Base-by-base conservation (phyloP, 2,113 vertebrate genomes). In the Glaucomys volans region DNA sequence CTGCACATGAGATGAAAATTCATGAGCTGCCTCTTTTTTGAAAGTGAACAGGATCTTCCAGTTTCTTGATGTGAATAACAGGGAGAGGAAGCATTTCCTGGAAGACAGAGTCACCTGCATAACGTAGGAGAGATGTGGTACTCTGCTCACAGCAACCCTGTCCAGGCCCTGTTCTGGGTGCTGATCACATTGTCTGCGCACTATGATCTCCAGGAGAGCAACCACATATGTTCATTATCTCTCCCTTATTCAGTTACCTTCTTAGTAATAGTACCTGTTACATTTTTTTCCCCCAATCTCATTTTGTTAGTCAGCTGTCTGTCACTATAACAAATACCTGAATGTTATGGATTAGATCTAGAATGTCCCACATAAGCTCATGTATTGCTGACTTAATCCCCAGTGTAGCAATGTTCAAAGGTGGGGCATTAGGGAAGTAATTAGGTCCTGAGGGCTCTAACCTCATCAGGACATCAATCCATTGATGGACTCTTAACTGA, bases 1-100 rank as follows among this genome's bases (percentile, higher is more conserved):
- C 93, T 84, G 75, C 1, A 40, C 94, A 22, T 37, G 83, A 14
- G 66, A 97, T 96, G 86, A 95, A 96, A 97, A 97, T 95, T 96
- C 95, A 94, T 90, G 93, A 97, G 76, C 90, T 84, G 79, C 90
- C 32, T 91, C 76, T 85, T 90, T 52, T 76, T 90, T 91, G 95
- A 93, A 91, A 93, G 95, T 13, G 42, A 94, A 26, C 69, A 47
- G 37, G 8, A 44, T 75, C 94, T 90, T 89, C 69, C 64, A 59
- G 0, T 24, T 69, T 32, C 44, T 87, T 37, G 35, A 37, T 57
- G 64, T 71, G 72, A 12, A 0, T 64, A 40, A 7, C 67, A 44
- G 59, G 0, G 1, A 82, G 62, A 52, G 72, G 75, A 22, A 57
- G 12, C 5, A 69, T 47, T 88, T 24, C 67, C 26, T 16, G 0